Evolutionary conservation across 2,113 vertebrate species (phyloP).

Genomic region (Machaerirhynchus nigripectus): DNA sequence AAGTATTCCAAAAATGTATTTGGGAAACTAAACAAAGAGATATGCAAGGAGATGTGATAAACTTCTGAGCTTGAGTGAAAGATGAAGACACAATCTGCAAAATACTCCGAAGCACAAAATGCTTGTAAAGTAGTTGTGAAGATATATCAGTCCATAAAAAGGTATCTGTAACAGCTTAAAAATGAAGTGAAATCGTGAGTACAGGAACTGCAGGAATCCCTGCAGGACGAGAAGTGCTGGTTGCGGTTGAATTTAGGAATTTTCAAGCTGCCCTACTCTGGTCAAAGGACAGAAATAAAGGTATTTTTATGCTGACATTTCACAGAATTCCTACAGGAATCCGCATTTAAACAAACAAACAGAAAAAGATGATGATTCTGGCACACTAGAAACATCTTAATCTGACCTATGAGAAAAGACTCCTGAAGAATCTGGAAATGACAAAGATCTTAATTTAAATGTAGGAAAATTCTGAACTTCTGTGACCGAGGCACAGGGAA

Average conservation of each 20-base stretch:
- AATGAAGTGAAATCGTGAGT: background rate
- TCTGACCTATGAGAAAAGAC: slow-evolving; percentile 37
- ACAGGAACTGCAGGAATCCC: background rate
- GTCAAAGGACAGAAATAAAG: background rate
- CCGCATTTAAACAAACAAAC: slow-evolving; percentile 19
- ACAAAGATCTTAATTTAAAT: slow-evolving; percentile 17
- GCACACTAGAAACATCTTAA: slow-evolving; percentile 1
- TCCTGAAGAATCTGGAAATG: slow-evolving; percentile 7
- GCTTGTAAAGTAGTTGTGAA: background rate
- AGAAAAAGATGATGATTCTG: background rate
- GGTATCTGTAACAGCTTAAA: background rate
- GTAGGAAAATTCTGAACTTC: slow-evolving; percentile 32
- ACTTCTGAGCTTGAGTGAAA: background rate
- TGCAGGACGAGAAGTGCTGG: background rate
- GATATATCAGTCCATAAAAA: background rate
- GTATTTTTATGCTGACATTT: background rate
- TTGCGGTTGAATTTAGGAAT: background rate
- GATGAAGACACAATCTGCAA: background rate
- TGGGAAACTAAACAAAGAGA: background rate
- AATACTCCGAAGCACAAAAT: background rate
- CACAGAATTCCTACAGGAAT: slow-evolving; percentile 29
- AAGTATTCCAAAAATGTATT: background rate
- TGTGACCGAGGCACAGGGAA: slow-evolving; percentile 21
- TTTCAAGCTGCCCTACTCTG: background rate
- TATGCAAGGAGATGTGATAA: background rate